Evolutionary conservation across 2,888 invertebrate genomes (phyloP).

Genomic region (Zootermopsis nevadensis): DNA sequence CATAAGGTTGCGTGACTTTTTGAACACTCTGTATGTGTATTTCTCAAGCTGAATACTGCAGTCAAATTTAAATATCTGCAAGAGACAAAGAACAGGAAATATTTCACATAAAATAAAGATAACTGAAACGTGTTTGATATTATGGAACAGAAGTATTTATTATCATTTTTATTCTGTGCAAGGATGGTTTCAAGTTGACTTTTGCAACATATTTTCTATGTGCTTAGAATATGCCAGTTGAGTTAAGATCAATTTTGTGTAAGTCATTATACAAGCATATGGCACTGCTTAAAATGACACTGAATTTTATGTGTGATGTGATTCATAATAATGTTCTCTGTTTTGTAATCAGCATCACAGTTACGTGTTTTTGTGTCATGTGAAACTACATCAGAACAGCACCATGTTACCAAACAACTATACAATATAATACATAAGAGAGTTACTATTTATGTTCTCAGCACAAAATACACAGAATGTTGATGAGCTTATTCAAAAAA

Average conservation of each 20-base stretch:
- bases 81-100: constrained; percentile 27
- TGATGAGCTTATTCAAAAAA: constrained; percentile 38
- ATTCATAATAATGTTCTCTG: constrained; percentile 19
- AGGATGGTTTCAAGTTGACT: background rate
- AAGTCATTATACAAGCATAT: background rate
- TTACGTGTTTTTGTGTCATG: constrained; percentile 24
- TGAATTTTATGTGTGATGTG: background rate
- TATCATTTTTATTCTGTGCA: background rate
- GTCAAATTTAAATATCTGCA: background rate
- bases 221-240: background rate
- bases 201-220: background rate
- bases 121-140: constrained; percentile 13
- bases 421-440: constrained; percentile 21
- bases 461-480: constrained; percentile 10
- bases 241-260: background rate
- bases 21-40: too few relatives aligned
- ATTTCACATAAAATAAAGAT: constrained; percentile 30
- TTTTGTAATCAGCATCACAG: constrained; percentile 20
- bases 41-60: constrained; percentile 26
- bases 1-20: too few relatives aligned
- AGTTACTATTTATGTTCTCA: constrained; percentile 19
- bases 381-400: constrained; percentile 30
- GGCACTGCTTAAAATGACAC: constrained; percentile 23
- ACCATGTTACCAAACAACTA: constrained; percentile 39
- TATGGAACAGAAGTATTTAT: background rate